These are phyloP conservation scores for Champsocephalus esox DNA, from an alignment of 2,797 vertebrate genomes.

Conservation along the genomic window DNA sequence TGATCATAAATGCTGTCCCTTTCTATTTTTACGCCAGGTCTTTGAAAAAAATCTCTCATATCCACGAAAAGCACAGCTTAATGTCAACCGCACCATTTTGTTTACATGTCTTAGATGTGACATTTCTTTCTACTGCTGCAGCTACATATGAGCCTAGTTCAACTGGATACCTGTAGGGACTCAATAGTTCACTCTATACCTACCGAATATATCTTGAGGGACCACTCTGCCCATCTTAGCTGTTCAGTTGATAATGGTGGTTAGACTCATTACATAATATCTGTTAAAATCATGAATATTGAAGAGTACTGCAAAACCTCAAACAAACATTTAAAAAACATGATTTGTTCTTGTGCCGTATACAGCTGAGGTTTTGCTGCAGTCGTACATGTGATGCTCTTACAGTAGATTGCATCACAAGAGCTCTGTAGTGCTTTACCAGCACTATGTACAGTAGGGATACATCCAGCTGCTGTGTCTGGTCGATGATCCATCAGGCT, in stretches of 20 bases:
- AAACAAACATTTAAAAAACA: conserved; percentile 15
- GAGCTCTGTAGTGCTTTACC: conserved; percentile 47
- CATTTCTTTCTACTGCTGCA: conserved; percentile 45
- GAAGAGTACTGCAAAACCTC: conserved; percentile 30
- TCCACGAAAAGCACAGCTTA: conserved; percentile 33
- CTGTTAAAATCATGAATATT: conserved; percentile 13
- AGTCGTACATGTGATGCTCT: conserved; percentile 53
- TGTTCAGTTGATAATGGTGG: conserved; percentile 16
- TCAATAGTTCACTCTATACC: conserved; percentile 32
- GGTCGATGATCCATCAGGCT: conserved; percentile 33
- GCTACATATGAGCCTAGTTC: conserved; percentile 34
- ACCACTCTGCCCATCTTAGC: conserved; percentile 43
- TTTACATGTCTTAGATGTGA: conserved; percentile 58
- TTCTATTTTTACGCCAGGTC: conserved; percentile 56
- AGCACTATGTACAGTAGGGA: conserved; percentile 26
- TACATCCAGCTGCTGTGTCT: conserved; percentile 28
- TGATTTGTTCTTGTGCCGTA: not conserved
- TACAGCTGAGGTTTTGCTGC: conserved; percentile 52
- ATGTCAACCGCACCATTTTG: conserved; percentile 27
- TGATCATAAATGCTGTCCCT: conserved; percentile 76
- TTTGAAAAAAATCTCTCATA: conserved; percentile 41
- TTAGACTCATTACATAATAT: conserved; percentile 16
- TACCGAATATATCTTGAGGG: conserved; percentile 47
- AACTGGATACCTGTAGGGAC: conserved; percentile 38
- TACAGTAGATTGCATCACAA: conserved; percentile 23